A percentile compares a stretch with the other conserved stretches of the same genome.
Conservation (phyloP, 2,888 invertebrate genomes). For the Cheilosia scutellata region DNA sequence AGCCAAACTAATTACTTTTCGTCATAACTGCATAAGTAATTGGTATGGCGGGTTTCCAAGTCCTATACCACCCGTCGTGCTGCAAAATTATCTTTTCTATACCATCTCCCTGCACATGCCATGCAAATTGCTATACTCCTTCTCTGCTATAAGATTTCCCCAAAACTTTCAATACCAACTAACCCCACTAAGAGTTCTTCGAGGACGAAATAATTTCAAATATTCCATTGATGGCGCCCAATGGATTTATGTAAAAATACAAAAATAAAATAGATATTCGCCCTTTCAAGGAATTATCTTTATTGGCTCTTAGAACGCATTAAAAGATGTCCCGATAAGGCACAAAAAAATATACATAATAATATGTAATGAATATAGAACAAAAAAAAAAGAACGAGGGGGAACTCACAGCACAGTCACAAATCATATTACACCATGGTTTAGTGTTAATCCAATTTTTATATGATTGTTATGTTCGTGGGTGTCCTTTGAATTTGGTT, state of each 20-base stretch:
- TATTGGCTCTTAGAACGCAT: slow-evolving; percentile 20
- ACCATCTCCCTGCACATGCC: slow-evolving; percentile 10
- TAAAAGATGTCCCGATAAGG: slow-evolving; percentile 14
- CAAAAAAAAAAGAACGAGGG: background rate
- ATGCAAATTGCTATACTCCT: background rate
- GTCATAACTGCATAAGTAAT: slow-evolving; percentile 31
- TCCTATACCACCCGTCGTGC: slow-evolving; percentile 28
- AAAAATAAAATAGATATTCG: background rate
- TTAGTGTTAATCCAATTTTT: slow-evolving; percentile 23
- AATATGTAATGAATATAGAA: background rate
- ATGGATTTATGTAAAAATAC: slow-evolving; percentile 4
- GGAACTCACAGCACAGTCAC: background rate
- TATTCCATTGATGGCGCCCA: slow-evolving; percentile 21
- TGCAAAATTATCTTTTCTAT: slow-evolving; percentile 18
- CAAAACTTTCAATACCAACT: background rate
- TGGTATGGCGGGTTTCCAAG: slow-evolving; percentile 33
- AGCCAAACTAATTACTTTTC: slow-evolving; percentile 27
- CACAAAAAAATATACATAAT: background rate
- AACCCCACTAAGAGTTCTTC: background rate
- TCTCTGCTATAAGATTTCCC: background rate
- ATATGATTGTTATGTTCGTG: slow-evolving; percentile 12
- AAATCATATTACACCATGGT: slow-evolving; percentile 2
- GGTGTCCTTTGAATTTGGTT: background rate
- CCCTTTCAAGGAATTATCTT: slow-evolving; percentile 18
- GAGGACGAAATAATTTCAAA: slow-evolving; percentile 1